Evolutionary conservation across 2,797 vertebrate genomes (phyloP).

Genomic region (Carcharodon carcharias): DNA sequence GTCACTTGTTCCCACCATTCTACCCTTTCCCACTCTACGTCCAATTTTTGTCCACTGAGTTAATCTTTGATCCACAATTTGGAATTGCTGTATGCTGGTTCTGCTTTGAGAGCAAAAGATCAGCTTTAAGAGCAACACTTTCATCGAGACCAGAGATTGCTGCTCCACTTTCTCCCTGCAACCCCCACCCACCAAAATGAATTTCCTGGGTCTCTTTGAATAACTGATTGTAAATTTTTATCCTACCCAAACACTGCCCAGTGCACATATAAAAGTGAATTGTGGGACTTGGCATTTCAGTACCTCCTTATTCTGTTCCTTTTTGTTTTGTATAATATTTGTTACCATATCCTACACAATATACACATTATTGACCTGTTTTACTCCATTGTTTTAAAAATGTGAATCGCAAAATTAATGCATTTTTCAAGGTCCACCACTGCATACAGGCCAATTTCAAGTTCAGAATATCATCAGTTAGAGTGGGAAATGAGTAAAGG

Average conservation of each 20-base stretch:
- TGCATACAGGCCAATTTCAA: not conserved
- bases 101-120: not conserved
- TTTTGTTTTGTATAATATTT: not conserved
- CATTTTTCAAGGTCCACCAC: not conserved
- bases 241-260: not conserved
- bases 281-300: not conserved
- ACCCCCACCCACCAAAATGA: not conserved
- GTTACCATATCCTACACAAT: not conserved
- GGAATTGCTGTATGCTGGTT: not conserved
- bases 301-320: not conserved
- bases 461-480: not conserved
- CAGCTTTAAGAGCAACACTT: not conserved
- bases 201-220: not conserved
- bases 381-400: not conserved
- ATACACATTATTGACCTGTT: not conserved
- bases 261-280: not conserved
- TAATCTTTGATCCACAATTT: not conserved
- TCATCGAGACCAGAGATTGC: not conserved
- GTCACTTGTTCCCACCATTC: not conserved
- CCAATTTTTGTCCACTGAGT: not conserved
- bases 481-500: not conserved
- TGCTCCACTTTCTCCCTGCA: not conserved
- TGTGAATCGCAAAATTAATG: not conserved
- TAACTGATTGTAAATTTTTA: not conserved
- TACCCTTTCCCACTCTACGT: not conserved